Evolutionary conservation across 2,113 vertebrate species (phyloP).

Genomic region (Butorides virescens): DNA sequence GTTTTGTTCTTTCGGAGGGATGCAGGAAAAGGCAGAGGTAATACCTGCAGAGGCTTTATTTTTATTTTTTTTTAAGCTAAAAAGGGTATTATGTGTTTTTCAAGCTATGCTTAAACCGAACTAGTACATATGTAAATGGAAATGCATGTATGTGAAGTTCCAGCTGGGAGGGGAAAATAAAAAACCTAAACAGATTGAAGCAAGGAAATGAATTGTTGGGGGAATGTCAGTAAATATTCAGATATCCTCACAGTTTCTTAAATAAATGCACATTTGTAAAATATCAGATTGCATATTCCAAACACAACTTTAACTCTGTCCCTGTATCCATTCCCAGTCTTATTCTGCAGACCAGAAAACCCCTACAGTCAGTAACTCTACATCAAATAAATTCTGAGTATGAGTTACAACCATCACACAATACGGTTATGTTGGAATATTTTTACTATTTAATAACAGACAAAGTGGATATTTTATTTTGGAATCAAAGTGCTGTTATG

Average conservation of each 20-base stretch:
- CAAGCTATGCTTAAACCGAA: neutral
- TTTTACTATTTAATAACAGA: slow-evolving; percentile 47
- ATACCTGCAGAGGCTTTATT: neutral
- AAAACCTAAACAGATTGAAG: neutral
- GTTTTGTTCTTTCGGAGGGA: neutral
- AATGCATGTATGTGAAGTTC: neutral
- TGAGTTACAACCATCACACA: slow-evolving; percentile 42
- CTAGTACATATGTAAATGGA: neutral
- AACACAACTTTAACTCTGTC: neutral
- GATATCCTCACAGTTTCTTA: slow-evolving; percentile 32
- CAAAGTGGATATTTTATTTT: slow-evolving; percentile 46
- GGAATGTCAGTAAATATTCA: slow-evolving; percentile 33
- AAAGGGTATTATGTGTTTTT: neutral
- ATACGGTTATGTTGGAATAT: slow-evolving; percentile 10
- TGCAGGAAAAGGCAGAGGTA: neutral
- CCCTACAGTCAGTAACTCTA: slow-evolving; percentile 13
- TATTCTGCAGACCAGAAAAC: slow-evolving; percentile 19
- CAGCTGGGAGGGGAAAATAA: neutral
- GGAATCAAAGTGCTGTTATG: slow-evolving; percentile 42
- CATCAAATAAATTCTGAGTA: slow-evolving; percentile 26
- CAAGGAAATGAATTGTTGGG: neutral
- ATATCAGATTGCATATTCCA: slow-evolving; percentile 10
- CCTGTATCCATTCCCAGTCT: neutral
- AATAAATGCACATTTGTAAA: slow-evolving; percentile 39
- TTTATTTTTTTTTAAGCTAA: neutral